Evolutionary conservation across 2,113 vertebrate species (phyloP).

Genomic region (Jacana jacana): DNA sequence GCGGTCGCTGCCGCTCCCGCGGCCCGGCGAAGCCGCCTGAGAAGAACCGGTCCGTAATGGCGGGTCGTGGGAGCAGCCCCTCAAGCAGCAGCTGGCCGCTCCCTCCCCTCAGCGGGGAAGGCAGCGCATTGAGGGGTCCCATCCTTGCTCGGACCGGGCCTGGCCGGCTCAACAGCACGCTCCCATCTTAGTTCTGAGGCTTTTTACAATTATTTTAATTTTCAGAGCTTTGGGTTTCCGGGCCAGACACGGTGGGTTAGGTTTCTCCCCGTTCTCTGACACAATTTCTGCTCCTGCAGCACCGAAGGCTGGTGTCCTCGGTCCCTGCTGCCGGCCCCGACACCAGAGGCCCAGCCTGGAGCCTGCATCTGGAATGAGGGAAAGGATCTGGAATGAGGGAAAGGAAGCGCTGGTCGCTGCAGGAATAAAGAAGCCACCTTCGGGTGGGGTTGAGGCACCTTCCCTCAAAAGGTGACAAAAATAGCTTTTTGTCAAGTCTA

Average conservation of each 20-base stretch:
- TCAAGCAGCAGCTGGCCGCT: no score
- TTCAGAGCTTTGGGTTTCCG: background rate
- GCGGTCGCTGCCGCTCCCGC: background rate
- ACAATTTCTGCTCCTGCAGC: background rate
- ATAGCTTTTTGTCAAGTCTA: accelerated
- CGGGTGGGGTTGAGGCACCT: background rate
- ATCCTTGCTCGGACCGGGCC: background rate
- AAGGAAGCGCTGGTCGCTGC: background rate
- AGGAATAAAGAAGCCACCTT: background rate
- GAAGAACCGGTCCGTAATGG: background rate
- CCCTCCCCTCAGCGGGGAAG: background rate
- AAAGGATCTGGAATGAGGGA: background rate
- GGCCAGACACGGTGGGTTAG: background rate
- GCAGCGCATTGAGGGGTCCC: background rate
- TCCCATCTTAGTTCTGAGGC: background rate
- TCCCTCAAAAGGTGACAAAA: no score
- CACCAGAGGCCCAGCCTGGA: background rate
- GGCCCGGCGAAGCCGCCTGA: background rate
- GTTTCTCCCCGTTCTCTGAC: background rate
- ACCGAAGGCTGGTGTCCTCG: background rate
- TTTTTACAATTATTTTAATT: background rate
- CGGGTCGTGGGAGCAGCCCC: background rate
- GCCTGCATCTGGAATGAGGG: background rate
- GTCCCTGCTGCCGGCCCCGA: background rate
- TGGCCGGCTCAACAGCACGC: background rate